Conservation (phyloP, 2,113 vertebrate genomes). For the Heloderma charlesbogerti region DNA sequence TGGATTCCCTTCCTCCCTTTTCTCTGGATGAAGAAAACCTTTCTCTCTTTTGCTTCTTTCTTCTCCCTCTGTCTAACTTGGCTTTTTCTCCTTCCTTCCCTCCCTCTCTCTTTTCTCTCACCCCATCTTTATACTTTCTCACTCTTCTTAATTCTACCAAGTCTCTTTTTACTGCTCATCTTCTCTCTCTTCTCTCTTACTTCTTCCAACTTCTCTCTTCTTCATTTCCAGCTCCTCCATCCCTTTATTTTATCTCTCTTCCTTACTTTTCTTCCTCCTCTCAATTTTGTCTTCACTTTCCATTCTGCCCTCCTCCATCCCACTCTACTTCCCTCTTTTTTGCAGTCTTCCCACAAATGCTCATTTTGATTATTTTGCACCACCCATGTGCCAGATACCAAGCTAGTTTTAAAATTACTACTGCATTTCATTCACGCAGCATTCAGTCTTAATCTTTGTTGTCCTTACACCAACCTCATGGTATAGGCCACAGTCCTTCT, state of each 20-base stretch:
- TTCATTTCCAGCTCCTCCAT: background rate
- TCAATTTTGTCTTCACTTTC: background rate
- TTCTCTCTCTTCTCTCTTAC: background rate
- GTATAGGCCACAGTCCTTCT: no score
- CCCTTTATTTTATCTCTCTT: conserved; percentile 25
- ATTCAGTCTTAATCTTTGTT: no score
- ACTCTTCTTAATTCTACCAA: no score
- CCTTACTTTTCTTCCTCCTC: background rate
- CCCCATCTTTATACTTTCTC: no score
- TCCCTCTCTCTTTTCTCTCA: background rate
- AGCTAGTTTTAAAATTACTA: background rate
- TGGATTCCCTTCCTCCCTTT: no score
- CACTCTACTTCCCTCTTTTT: no score
- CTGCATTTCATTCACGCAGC: background rate
- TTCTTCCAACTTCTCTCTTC: conserved; percentile 10
- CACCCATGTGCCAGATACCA: fast-evolving
- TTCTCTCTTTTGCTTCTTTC: background rate
- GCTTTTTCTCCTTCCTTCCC: background rate
- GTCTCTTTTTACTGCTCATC: no score
- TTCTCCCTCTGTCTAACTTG: no score
- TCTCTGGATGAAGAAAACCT: no score
- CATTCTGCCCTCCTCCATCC: no score
- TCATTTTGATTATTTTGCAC: no score
- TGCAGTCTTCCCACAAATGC: background rate
- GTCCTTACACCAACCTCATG: no score